Evolutionary conservation across 2,888 invertebrate genomes (phyloP).

Genomic region (Cantharis rustica): DNA sequence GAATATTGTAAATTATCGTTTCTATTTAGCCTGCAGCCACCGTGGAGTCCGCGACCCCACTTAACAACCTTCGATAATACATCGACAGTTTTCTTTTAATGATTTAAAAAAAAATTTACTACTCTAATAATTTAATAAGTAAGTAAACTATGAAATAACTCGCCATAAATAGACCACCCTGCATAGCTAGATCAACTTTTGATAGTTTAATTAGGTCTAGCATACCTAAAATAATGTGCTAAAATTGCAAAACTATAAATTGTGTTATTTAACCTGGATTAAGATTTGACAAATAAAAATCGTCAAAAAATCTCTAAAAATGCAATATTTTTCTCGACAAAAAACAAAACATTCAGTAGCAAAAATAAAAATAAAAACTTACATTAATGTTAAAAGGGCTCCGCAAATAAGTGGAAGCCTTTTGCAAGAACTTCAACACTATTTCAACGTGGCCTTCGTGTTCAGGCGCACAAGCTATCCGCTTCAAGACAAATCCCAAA

Average conservation of each 20-base stretch:
- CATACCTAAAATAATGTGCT: background rate
- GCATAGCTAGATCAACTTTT: background rate
- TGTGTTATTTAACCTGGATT: background rate
- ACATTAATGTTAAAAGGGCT: slow-evolving; percentile 71
- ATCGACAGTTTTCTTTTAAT: too few species aligned
- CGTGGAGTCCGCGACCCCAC: too few species aligned
- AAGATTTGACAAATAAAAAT: background rate
- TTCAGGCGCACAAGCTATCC: slow-evolving; percentile 61
- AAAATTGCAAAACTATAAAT: background rate
- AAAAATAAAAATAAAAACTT: slow-evolving; percentile 21
- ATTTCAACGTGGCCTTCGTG: slow-evolving; percentile 67
- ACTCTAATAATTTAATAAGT: too few species aligned
- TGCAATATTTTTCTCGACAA: background rate
- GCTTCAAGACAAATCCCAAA: slow-evolving; percentile 73
- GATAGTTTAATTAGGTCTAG: background rate
- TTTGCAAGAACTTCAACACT: slow-evolving; percentile 76
- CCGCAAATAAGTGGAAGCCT: slow-evolving; percentile 71
- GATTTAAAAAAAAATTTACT: too few species aligned
- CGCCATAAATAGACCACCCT: too few species aligned
- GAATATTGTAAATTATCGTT: too few species aligned
- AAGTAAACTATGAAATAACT: too few species aligned
- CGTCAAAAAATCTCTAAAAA: background rate
- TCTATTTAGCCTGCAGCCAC: too few species aligned
- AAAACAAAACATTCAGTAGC: background rate
- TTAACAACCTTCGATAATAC: too few species aligned